Evolutionary conservation across 2,113 vertebrate species (phyloP), one percentile per base, ranked within the genome.

Genomic region (Manacus vitellinus): DNA sequence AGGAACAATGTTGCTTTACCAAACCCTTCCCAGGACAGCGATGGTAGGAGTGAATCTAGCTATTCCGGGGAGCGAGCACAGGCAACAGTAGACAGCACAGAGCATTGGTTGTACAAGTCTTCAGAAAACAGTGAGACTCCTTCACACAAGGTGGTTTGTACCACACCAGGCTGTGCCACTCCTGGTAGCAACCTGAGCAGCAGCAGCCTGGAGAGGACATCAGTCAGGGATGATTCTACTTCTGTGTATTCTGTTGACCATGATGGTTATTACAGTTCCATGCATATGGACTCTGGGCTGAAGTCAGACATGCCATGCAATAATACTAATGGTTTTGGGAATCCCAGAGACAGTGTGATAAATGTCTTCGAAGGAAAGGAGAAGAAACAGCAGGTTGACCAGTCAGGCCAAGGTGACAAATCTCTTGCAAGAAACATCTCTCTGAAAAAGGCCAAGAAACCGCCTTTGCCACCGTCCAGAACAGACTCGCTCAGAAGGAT

Each of bases 381-480:
- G 66, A 97, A 95, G 85, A 98, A 97, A 77, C 97, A 79, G 78
- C 98, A 96, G 63, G 98, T 97, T 28, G 98, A 99, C 43, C 91
- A 84, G 62, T 92, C 92, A 14, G 96, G 95, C 68, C 98, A 98
- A 97, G 98, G 97, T 15, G 98, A 99, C 56, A 98, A 96, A 85
- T 98, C 98, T 27, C 95, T 99, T 14, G 98, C 97, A 7, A 99
- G 99, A 81, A 99, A 98, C 91, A 99, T 99, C 95, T 99, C 99
- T 47, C 97, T 99, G 27, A 99, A 98, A 88, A 99, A 99, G 92
- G 95, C 98, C 6, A 99, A 99, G 98, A 99, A 99, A 89, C 99
- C 99, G 0, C 99, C 99, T 4, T 97, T 98, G 47, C 99, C 99
- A 1, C 99, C 99, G 3, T 98, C 98, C 12, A 98, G 99, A 51